A percentile compares a stretch with the other conserved stretches of the same genome.
phyloP scores from a whole-genome alignment of 2,797 vertebrate genomes.

The Hydrophis major region DNA sequence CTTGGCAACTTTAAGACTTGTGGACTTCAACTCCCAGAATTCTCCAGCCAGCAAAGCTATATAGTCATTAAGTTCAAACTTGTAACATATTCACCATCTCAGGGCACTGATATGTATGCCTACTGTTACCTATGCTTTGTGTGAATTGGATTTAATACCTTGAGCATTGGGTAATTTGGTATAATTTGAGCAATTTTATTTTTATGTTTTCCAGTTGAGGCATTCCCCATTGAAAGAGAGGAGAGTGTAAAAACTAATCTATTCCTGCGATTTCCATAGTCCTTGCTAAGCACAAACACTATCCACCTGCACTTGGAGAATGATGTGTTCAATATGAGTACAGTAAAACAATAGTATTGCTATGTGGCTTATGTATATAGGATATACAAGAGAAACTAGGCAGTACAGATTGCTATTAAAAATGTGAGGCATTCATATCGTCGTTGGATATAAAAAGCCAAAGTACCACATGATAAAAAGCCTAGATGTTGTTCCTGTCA shows the following conservation, averaged over 20 bases:
- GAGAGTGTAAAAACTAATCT: neutral
- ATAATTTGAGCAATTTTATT: neutral
- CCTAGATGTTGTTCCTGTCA: neutral
- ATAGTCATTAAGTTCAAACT: neutral
- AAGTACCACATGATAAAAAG: neutral
- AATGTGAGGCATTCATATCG: neutral
- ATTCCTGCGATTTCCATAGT: too few relatives aligned
- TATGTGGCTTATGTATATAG: neutral
- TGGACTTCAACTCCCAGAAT: too few relatives aligned
- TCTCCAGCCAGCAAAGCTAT: too few relatives aligned
- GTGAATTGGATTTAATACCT: neutral
- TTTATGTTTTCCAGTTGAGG: neutral
- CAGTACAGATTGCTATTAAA: neutral
- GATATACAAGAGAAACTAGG: neutral
- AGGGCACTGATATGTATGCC: neutral
- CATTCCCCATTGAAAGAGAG: neutral
- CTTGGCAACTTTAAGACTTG: too few relatives aligned
- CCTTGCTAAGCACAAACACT: neutral
- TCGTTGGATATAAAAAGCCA: neutral
- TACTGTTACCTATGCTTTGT: neutral
- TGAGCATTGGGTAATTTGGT: too few relatives aligned
- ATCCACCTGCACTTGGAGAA: neutral
- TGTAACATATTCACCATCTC: neutral
- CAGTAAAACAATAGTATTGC: neutral
- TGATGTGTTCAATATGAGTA: neutral